Conservation (phyloP, 2,888 invertebrate species). For the Axea sp. region DNA sequence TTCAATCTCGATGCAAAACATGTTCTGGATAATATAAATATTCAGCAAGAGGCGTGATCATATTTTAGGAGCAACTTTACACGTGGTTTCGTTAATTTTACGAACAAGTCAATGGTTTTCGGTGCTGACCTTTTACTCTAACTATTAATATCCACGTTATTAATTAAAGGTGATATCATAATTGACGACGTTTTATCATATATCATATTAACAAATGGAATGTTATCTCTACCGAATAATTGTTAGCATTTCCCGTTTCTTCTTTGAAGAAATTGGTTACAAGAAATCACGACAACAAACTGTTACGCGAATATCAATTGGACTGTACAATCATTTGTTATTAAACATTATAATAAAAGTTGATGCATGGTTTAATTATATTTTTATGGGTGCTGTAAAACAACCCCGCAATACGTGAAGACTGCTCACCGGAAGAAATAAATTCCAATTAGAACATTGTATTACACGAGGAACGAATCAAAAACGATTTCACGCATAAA, state of each 20-base stretch:
- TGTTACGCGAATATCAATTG: not conserved
- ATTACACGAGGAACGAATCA: conserved; percentile 33
- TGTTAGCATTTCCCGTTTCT: conserved; percentile 7
- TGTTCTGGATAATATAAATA: conserved; percentile 44
- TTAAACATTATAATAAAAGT: conserved; percentile 50
- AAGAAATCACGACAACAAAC: not conserved
- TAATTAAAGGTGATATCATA: conserved; percentile 33
- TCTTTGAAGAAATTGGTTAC: not conserved
- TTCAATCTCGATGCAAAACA: conserved; percentile 52
- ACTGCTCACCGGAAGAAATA: conserved; percentile 39
- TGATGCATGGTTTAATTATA: conserved; percentile 27
- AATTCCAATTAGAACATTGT: conserved; percentile 52
- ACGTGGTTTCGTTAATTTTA: conserved; percentile 30
- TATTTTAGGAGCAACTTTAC: conserved; percentile 33
- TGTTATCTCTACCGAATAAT: conserved; percentile 2
- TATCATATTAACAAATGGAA: conserved; percentile 5
- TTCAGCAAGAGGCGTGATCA: conserved; percentile 31
- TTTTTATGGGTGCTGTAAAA: conserved; percentile 47
- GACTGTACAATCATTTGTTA: conserved; percentile 6
- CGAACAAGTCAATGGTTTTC: too few species aligned
- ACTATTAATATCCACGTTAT: conserved; percentile 8
- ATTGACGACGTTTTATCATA: not conserved
- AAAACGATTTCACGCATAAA: conserved; percentile 41
- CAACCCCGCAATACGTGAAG: conserved; percentile 19
- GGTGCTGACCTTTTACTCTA: conserved; percentile 30